Evolutionary conservation across 2,113 vertebrate species (phyloP).

Genomic region (Callospermophilus lateralis): DNA sequence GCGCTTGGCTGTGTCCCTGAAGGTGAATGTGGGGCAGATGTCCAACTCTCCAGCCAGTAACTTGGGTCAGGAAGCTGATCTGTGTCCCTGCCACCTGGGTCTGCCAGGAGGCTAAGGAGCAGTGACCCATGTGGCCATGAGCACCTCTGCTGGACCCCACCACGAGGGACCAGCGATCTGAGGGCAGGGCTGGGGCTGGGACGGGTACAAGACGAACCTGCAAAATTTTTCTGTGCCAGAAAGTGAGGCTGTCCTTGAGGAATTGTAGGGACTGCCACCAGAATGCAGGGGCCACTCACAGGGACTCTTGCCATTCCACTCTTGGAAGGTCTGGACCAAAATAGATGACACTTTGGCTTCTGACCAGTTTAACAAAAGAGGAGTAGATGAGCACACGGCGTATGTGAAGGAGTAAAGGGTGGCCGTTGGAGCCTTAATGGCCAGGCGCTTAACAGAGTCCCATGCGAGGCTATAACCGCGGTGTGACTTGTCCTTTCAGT

Average conservation of each 20-base stretch:
- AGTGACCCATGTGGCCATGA: background rate
- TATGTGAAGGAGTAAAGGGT: accelerated
- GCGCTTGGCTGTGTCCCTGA: too few relatives aligned
- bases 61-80: background rate
- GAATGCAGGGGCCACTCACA: too few relatives aligned
- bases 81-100: accelerated
- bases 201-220: accelerated
- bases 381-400: background rate
- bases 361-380: too few relatives aligned
- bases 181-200: background rate
- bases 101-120: accelerated
- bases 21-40: background rate
- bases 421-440: background rate
- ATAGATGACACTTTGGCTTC: background rate
- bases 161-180: background rate
- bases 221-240: background rate
- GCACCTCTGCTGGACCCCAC: accelerated
- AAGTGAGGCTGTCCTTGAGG: background rate
- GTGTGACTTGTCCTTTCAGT: too few relatives aligned
- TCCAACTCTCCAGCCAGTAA: accelerated
- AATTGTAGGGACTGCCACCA: accelerated
- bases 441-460: background rate
- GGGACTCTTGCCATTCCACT: background rate
- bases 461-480: background rate
- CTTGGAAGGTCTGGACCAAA: background rate